phyloP scores from a whole-genome alignment of 2,888 invertebrate genomes.

The Caenorhabditis virilis region DNA sequence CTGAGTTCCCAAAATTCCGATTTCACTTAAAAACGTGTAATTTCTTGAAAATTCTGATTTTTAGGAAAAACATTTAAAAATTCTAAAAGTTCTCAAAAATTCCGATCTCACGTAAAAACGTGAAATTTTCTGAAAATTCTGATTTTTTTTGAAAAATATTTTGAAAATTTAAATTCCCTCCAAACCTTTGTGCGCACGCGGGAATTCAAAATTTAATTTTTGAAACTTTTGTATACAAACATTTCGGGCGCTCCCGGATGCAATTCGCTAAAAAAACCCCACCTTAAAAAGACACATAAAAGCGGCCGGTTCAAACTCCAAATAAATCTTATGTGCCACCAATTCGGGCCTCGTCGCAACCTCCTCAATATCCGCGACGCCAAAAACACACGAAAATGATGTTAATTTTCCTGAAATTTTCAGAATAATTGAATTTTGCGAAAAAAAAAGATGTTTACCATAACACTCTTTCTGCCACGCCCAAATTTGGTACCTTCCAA shows the following conservation, averaged over 20 bases:
- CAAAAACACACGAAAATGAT: conserved; percentile 45
- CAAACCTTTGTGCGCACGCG: too few relatives aligned
- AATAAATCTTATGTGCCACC: conserved; percentile 50
- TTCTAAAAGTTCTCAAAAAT: too few relatives aligned
- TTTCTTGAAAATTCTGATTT: too few relatives aligned
- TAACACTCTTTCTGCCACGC: conserved; percentile 37
- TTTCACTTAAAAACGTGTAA: too few relatives aligned
- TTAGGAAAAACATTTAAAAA: too few relatives aligned
- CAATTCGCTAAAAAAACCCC: too few relatives aligned
- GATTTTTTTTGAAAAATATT: conserved; percentile 3
- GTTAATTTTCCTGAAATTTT: conserved; percentile 39
- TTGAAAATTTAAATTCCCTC: too few relatives aligned
- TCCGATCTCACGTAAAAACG: too few relatives aligned
- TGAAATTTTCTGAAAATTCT: background rate
- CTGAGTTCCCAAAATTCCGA: too few relatives aligned
- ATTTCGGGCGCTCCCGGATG: too few relatives aligned
- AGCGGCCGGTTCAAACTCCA: conserved; percentile 47
- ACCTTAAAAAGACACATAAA: conserved; percentile 51
- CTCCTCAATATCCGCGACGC: conserved; percentile 43
- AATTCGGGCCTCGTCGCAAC: conserved; percentile 43
- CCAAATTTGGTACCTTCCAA: conserved; percentile 51
- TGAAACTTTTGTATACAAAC: too few relatives aligned
- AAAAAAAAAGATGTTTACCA: conserved; percentile 10
- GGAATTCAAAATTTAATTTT: too few relatives aligned
- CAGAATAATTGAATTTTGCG: background rate